Evolutionary conservation across 2,113 vertebrate genomes (phyloP).

Genomic region (Pseudorectes ferrugineus): DNA sequence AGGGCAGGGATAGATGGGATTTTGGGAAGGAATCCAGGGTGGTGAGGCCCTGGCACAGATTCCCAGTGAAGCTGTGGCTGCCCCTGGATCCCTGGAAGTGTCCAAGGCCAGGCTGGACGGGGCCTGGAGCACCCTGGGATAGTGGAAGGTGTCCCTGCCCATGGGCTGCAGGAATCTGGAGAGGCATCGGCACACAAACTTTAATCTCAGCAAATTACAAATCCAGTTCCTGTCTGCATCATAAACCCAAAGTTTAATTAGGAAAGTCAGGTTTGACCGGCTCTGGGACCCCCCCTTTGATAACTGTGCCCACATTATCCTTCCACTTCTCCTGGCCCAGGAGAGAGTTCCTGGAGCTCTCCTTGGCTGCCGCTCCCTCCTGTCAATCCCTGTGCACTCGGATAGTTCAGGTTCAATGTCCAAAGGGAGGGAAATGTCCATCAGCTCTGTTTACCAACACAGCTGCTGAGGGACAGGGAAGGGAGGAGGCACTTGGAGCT

Average conservation of each 20-base stretch:
- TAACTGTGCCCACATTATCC: background rate
- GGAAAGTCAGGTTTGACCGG: background rate
- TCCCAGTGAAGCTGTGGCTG: background rate
- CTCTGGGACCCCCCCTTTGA: background rate
- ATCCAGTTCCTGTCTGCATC: background rate
- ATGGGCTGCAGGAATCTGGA: background rate
- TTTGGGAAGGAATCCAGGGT: background rate
- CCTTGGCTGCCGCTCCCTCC: background rate
- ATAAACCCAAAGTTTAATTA: background rate
- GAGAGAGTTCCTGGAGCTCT: background rate
- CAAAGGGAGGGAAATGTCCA: background rate
- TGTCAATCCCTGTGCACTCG: background rate
- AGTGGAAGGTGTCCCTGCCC: background rate
- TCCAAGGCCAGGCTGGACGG: accelerated
- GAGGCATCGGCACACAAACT: background rate
- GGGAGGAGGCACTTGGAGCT: background rate
- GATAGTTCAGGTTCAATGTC: slow-evolving; percentile 16
- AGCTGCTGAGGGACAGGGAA: background rate
- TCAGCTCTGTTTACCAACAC: background rate
- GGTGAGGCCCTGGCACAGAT: background rate
- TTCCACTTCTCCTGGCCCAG: background rate
- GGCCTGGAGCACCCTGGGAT: accelerated
- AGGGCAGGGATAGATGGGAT: background rate
- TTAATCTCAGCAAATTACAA: background rate
- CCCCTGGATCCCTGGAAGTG: background rate